Evolutionary conservation across 1,140 invertebrate genomes (phyloP).

Genomic region (Drosophila pruinosa): DNA sequence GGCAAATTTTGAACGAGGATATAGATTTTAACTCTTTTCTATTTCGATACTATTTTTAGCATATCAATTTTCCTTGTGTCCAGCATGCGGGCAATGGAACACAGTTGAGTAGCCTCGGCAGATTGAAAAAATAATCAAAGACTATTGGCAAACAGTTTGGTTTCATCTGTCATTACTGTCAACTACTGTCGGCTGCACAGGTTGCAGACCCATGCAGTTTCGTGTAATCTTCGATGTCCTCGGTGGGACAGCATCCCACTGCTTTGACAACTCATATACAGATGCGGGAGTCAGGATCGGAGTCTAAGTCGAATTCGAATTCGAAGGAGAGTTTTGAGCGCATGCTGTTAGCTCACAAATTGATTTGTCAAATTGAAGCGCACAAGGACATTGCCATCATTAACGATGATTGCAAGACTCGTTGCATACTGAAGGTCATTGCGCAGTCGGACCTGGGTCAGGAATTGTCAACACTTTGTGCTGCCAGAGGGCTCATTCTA

Average conservation of each 20-base stretch:
- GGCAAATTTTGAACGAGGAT: no score
- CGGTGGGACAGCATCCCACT: slow-evolving; percentile 52
- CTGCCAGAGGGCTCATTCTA: background rate
- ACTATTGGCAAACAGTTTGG: slow-evolving; percentile 73
- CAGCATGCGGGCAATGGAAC: background rate
- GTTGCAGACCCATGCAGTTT: slow-evolving; percentile 10
- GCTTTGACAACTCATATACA: slow-evolving; percentile 5
- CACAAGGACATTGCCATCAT: slow-evolving; percentile 79
- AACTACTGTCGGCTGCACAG: slow-evolving; percentile 52
- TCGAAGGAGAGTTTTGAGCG: slow-evolving; percentile 26
- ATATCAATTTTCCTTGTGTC: background rate
- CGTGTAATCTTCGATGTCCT: slow-evolving; percentile 4
- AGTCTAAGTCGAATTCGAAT: background rate
- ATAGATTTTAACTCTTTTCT: no score
- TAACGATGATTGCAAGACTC: slow-evolving; percentile 73
- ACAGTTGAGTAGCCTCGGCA: slow-evolving; percentile 10
- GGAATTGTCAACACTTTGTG: slow-evolving; percentile 72
- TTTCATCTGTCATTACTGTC: slow-evolving; percentile 47
- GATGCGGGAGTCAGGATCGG: background rate
- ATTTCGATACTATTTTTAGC: no score
- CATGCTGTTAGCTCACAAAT: slow-evolving; percentile 77
- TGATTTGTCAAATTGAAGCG: slow-evolving; percentile 72
- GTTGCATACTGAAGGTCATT: slow-evolving; percentile 56
- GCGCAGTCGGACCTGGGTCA: slow-evolving; percentile 57
- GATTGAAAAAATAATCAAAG: slow-evolving; percentile 30